Evolutionary conservation across 2,797 vertebrate genomes (phyloP), one percentile per base, ranked within the genome.

Genomic region (Perodicticus potto): DNA sequence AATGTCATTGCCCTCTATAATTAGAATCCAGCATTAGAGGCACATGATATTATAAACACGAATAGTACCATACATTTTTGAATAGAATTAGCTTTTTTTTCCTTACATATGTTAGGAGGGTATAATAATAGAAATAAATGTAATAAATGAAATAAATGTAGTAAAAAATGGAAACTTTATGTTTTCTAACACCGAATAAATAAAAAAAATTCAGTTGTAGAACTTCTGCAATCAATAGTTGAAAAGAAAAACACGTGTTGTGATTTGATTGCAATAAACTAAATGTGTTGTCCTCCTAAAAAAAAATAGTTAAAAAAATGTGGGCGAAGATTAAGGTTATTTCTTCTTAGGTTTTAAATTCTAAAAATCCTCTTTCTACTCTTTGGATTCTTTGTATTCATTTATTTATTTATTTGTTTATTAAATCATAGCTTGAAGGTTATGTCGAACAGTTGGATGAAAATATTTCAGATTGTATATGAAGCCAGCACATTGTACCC

Each of bases 301-400:
- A 45, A 43, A 45, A 45, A 45, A 45, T 53, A 14, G 49, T 53
- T 53, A 53, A 53, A 92, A 78, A 69, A 27, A 70, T 25, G 74
- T 73, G 53, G 57, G 9, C 70, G 91, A 93, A 92, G 78, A 83
- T 61, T 83, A 81, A 34, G 5, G 32, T 85, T 93, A 77, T 86
- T 90, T 53, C 13, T 95, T 84, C 61, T 96, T 93, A 53, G 34
- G 65, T 59, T 96, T 90, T 91, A 89, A 92, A 57, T 88, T 34
- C 59, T 74, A 43, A 95, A 96, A 94, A 78, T 85, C 67, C 76
- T 95, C 22, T 92, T 89, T 91, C 65, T 89, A 78, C 53, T 94
- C 45, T 89, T 69, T 83, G 40, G 72, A 88, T 73, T 73, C 37
- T 94, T 96, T 34, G 55, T 85, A 88, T 96, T 96, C 94, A 40